phyloP scores from a whole-genome alignment of 2,888 invertebrate species.

The Pseudoips prasinana region DNA sequence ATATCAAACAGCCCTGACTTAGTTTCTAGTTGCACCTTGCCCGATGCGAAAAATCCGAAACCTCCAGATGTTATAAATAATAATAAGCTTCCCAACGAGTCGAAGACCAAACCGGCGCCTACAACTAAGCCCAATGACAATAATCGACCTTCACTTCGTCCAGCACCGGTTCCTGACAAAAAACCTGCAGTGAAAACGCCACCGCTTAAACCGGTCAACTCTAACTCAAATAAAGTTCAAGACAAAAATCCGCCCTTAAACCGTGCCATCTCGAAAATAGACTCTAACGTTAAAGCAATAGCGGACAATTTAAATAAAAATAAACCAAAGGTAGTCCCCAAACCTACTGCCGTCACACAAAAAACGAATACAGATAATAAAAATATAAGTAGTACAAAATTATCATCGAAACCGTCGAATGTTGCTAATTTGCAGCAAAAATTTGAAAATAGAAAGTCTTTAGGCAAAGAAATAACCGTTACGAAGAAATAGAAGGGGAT shows the following conservation, averaged over 20 bases:
- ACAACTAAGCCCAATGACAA: constrained; percentile 65
- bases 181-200: constrained; percentile 57
- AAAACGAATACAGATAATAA: constrained; percentile 18
- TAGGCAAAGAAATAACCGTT: constrained; percentile 64
- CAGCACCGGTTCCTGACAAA: constrained; percentile 63
- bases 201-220: constrained; percentile 52
- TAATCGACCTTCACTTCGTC: constrained; percentile 63
- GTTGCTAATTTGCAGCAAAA: constrained; percentile 90
- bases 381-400: constrained; percentile 64
- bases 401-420: constrained; percentile 83
- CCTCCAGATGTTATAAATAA: constrained; percentile 84
- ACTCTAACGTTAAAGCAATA: constrained; percentile 66
- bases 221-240: constrained; percentile 49
- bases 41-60: constrained; percentile 74
- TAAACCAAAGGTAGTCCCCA: constrained; percentile 72
- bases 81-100: constrained; percentile 67
- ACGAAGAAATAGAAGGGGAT: constrained; percentile 50
- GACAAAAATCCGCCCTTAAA: constrained; percentile 57
- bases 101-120: constrained; percentile 67
- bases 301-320: constrained; percentile 76
- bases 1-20: constrained; percentile 86
- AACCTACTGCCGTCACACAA: constrained; percentile 56
- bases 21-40: constrained; percentile 86
- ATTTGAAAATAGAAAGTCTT: constrained; percentile 84
- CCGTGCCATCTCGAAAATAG: constrained; percentile 62